Conservation (phyloP, 2,888 invertebrate genomes). For the Tetramorium bicarinatum region DNA sequence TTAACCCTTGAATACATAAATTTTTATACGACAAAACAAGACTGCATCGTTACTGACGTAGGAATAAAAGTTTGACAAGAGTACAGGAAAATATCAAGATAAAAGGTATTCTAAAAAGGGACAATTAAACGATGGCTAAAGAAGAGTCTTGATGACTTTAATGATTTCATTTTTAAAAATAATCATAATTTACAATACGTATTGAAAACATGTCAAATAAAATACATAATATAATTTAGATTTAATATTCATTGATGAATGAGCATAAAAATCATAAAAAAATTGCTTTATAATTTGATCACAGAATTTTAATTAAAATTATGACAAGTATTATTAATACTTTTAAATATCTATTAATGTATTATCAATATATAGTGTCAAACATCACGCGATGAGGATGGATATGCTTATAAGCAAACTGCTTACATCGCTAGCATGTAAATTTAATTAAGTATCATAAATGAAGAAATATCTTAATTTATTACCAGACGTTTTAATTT, state of each 20-base stretch:
- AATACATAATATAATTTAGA: background rate
- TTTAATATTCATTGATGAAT: background rate
- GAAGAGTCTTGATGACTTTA: background rate
- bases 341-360: background rate
- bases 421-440: background rate
- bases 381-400: background rate
- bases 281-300: background rate
- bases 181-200: background rate
- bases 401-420: slow-evolving; percentile 1
- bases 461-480: background rate
- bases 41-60: background rate
- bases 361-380: background rate
- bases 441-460: background rate
- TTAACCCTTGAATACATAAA: slow-evolving; percentile 9
- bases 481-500: background rate
- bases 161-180: background rate
- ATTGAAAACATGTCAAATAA: background rate
- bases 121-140: background rate
- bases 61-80: slow-evolving; percentile 3
- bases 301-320: slow-evolving; percentile 12
- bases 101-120: background rate
- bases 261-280: background rate
- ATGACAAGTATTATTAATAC: background rate
- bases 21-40: slow-evolving; percentile 18
- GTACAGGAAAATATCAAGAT: background rate